Evolutionary conservation across 64 coral and sea anemone species (phyloP).

Genomic region (Acropora tenuis): DNA sequence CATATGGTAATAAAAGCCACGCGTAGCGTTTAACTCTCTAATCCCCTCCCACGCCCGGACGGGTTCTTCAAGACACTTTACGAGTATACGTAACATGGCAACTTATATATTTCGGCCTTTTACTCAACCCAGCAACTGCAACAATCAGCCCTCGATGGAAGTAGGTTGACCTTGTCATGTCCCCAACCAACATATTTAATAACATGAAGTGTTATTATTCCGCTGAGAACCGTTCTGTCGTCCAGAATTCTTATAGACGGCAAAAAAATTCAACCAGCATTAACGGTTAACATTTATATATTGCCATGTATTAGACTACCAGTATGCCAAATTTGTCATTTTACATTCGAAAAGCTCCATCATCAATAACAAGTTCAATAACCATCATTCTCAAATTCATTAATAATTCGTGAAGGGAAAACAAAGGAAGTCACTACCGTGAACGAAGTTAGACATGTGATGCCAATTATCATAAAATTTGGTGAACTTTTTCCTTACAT

Average conservation of each 20-base stretch:
- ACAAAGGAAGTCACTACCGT: too few relatives aligned
- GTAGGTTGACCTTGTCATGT: neutral
- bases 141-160: neutral
- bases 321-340: neutral
- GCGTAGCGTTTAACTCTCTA: neutral
- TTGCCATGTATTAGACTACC: neutral
- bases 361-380: neutral
- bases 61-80: neutral
- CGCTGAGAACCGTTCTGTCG: neutral
- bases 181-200: neutral
- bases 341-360: neutral
- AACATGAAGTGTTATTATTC: neutral
- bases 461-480: too few relatives aligned
- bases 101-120: neutral
- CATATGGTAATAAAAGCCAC: neutral
- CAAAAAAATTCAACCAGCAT: neutral
- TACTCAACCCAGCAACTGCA: neutral
- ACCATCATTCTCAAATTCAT: neutral
- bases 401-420: too few relatives aligned
- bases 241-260: neutral
- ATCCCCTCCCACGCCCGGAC: neutral
- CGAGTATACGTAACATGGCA: neutral
- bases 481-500: too few relatives aligned
- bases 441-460: too few relatives aligned
- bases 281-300: neutral